Evolutionary conservation across 2,113 vertebrate species (phyloP).

Genomic region (Syrrhaptes paradoxus): DNA sequence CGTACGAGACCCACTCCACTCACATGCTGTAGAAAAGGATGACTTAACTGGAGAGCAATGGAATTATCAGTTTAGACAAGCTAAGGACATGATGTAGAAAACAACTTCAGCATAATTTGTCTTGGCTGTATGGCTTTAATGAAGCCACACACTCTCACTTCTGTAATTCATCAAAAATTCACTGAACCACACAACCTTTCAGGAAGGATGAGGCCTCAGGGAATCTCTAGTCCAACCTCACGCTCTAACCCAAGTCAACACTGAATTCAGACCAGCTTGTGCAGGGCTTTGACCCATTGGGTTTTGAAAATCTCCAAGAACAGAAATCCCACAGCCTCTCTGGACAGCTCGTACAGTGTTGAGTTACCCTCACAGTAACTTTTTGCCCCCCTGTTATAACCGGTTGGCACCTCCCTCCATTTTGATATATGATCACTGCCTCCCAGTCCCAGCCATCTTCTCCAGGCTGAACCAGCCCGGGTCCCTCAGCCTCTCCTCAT

Average conservation of each 20-base stretch:
- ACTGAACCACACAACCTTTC: background rate
- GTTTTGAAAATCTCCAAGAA: background rate
- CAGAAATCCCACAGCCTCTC: background rate
- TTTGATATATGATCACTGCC: background rate
- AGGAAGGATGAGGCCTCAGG: background rate
- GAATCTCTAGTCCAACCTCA: background rate
- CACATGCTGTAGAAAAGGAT: background rate
- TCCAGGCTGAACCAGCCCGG: background rate
- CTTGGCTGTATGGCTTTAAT: background rate
- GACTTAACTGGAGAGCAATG: background rate
- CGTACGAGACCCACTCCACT: background rate
- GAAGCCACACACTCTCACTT: background rate
- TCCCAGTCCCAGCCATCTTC: background rate
- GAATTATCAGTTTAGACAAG: background rate
- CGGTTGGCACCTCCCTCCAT: background rate
- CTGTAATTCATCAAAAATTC: background rate
- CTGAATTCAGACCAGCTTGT: background rate
- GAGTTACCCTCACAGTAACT: background rate
- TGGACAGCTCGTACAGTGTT: background rate
- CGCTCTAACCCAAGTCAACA: background rate
- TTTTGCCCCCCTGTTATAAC: fast-evolving
- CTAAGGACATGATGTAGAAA: background rate
- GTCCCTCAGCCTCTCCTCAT: background rate
- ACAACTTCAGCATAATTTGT: background rate
- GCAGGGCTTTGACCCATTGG: background rate